Evolutionary conservation across 1,140 invertebrate genomes (phyloP).

Genomic region (Musca vetustissima): DNA sequence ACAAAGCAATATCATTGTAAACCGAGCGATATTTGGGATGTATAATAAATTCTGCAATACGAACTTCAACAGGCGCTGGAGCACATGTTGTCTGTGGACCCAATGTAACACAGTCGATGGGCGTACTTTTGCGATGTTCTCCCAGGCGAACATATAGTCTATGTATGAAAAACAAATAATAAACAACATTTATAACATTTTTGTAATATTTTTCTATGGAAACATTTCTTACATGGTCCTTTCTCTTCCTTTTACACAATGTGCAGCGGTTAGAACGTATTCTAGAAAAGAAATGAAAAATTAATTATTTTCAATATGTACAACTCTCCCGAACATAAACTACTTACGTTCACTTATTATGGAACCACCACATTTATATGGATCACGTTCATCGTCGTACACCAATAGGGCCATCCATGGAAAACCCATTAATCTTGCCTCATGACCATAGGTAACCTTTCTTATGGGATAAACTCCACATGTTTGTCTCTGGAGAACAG

Average conservation of each 20-base stretch:
- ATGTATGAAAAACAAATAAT: no score
- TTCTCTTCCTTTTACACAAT: slow-evolving; percentile 34
- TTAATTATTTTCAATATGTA: no score
- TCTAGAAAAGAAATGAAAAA: no score
- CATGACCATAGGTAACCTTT: slow-evolving; percentile 53
- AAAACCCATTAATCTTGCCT: slow-evolving; percentile 56
- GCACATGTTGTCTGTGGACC: slow-evolving; percentile 47
- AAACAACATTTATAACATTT: no score
- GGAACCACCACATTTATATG: slow-evolving; percentile 55
- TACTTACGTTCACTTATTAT: slow-evolving; percentile 53
- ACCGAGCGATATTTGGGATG: slow-evolving; percentile 64
- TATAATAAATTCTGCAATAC: slow-evolving; percentile 60
- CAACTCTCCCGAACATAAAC: no score
- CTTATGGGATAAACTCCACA: slow-evolving; percentile 38
- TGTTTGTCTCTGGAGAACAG: slow-evolving; percentile 38
- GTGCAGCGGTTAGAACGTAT: slow-evolving; percentile 68
- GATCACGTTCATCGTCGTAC: slow-evolving; percentile 42
- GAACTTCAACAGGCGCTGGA: slow-evolving; percentile 59
- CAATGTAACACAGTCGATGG: slow-evolving; percentile 59
- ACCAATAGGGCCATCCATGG: slow-evolving; percentile 61
- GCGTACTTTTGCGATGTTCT: slow-evolving; percentile 62
- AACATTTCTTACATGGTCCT: not conserved
- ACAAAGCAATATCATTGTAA: slow-evolving; percentile 69
- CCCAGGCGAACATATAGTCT: slow-evolving; percentile 62
- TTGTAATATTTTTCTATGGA: no score